Conservation (phyloP, 2,113 vertebrate species). For the Cyprinodon tularosa region DNA sequence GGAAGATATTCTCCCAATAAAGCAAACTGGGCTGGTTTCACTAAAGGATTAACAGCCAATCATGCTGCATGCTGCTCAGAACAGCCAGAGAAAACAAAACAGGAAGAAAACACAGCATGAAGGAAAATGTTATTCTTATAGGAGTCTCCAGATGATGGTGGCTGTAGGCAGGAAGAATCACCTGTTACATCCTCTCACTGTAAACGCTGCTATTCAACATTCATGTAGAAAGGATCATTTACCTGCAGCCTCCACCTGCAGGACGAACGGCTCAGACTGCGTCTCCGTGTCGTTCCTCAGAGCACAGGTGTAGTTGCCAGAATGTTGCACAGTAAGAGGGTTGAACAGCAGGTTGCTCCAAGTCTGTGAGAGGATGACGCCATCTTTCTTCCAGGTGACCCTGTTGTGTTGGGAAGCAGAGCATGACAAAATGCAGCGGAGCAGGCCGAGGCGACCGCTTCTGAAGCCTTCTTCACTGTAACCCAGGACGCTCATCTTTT, state of each 20-base stretch:
- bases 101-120: too few relatives aligned
- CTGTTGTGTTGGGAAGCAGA: conserved; percentile 19
- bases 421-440: background rate
- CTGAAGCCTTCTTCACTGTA: fast-evolving
- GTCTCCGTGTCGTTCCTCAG: background rate
- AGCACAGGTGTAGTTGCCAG: conserved; percentile 3
- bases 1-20: too few relatives aligned
- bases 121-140: too few relatives aligned
- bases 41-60: too few relatives aligned
- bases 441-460: fast-evolving
- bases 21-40: too few relatives aligned
- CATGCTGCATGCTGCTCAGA: too few relatives aligned
- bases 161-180: too few relatives aligned
- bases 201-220: too few relatives aligned
- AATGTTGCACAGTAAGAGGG: background rate
- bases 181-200: too few relatives aligned
- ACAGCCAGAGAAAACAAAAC: too few relatives aligned
- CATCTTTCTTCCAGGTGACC: conserved; percentile 40
- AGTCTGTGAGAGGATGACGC: background rate
- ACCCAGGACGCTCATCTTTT: background rate
- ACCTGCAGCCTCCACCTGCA: conserved; percentile 5
- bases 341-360: background rate
- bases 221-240: background rate
- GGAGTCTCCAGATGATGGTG: too few relatives aligned
- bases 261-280: background rate